Percentiles rank a stretch among this genome's conserved stretches.
Evolutionary conservation across 2,888 invertebrate species (phyloP).

Genomic region (Hecatera dysodea): DNA sequence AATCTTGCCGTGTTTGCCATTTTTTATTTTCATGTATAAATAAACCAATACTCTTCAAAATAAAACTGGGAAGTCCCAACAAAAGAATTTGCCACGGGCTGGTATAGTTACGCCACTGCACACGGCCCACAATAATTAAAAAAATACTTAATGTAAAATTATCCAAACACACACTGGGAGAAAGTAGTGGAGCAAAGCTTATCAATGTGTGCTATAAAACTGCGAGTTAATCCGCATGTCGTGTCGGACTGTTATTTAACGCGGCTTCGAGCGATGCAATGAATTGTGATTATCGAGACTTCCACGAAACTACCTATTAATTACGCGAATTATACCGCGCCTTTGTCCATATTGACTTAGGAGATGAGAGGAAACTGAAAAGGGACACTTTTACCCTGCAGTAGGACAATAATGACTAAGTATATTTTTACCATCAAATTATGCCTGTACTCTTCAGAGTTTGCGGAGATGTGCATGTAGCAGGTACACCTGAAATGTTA

Average conservation of each 20-base stretch:
- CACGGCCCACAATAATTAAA: not conserved
- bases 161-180: not conserved
- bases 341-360: not conserved
- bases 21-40: no score
- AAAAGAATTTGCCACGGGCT: no score
- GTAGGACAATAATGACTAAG: not conserved
- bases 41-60: no score
- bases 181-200: constrained; percentile 27
- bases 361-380: not conserved
- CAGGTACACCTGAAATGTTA: not conserved
- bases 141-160: constrained; percentile 1
- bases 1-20: no score
- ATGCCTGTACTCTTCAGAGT: not conserved
- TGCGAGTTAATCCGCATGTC: constrained; percentile 15
- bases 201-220: not conserved
- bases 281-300: not conserved
- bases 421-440: not conserved
- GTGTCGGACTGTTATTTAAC: constrained; percentile 21
- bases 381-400: not conserved
- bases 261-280: not conserved
- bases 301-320: no score
- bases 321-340: not conserved
- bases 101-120: no score
- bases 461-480: not conserved
- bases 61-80: no score